Percentiles rank a stretch among this genome's conserved stretches.
Conservation (phyloP, 2,797 vertebrate genomes). For the Trachurus trachurus region DNA sequence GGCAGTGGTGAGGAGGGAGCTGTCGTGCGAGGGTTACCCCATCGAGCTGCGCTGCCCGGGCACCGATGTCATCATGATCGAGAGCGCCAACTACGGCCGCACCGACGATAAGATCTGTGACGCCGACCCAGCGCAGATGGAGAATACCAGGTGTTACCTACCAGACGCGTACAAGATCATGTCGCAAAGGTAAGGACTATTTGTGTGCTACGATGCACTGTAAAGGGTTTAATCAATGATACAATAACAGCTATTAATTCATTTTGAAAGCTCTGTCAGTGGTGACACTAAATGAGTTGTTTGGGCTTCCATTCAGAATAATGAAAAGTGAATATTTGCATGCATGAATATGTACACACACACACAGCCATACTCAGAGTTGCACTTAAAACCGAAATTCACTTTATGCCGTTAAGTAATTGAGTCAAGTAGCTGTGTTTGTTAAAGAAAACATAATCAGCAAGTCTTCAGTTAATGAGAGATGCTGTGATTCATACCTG, state of each 20-base stretch:
- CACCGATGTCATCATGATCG: conserved; percentile 99
- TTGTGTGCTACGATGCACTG: neutral
- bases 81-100: conserved; percentile 99
- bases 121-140: conserved; percentile 99
- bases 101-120: conserved; percentile 99
- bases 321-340: conserved; percentile 5
- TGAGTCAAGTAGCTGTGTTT: conserved; percentile 12
- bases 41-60: conserved; percentile 98
- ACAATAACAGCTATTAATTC: neutral
- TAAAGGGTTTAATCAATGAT: neutral
- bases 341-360: conserved; percentile 15
- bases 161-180: conserved; percentile 99
- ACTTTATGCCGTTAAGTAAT: conserved; percentile 33
- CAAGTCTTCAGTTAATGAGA: conserved; percentile 22
- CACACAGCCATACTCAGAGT: neutral
- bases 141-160: conserved; percentile 98
- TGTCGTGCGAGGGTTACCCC: conserved; percentile 98
- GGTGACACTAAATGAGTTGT: neutral
- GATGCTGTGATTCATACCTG: conserved; percentile 36
- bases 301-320: neutral
- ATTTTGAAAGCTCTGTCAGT: neutral
- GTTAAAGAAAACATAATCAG: conserved; percentile 35
- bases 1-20: conserved; percentile 97
- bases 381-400: conserved; percentile 1
- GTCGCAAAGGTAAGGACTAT: conserved; percentile 91